phyloP scores from a whole-genome alignment of 2,113 vertebrate species.

The Butastur rufipennis region DNA sequence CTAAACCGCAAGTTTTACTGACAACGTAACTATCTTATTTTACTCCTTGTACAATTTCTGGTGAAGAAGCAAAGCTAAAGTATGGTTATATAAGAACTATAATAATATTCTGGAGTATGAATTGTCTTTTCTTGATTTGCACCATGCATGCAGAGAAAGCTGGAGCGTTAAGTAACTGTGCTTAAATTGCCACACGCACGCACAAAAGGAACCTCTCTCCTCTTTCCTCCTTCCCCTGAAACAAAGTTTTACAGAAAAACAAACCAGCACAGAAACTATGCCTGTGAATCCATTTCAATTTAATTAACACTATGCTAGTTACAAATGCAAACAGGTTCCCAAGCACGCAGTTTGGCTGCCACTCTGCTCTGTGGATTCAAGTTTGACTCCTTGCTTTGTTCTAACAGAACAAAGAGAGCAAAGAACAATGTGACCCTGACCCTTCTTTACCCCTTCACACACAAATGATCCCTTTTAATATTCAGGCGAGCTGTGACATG shows the following conservation, averaged over 20 bases:
- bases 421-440: conserved; percentile 33
- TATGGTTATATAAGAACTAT: background rate
- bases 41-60: background rate
- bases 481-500: background rate
- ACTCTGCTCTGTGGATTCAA: background rate
- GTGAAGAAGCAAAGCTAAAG: background rate
- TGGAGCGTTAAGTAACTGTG: background rate
- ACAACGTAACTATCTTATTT: background rate
- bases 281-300: background rate
- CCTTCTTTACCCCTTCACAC: conserved; percentile 17
- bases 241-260: background rate
- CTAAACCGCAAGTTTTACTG: background rate
- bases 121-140: background rate
- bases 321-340: conserved; percentile 42
- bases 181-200: background rate
- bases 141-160: background rate
- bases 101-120: background rate
- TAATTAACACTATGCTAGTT: conserved; percentile 27
- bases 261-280: background rate
- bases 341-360: background rate
- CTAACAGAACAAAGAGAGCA: conserved; percentile 38
- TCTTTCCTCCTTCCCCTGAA: background rate
- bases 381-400: conserved; percentile 53
- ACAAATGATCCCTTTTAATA: conserved; percentile 35
- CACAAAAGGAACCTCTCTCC: background rate